Conservation (phyloP, 2,113 vertebrate genomes). For the cat (Felis catus) region F.catus_Fca126_mat1.0 CM031417.1:124078001-124078500, state of each 20-base stretch:
- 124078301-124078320: neutral
- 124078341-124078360: neutral
- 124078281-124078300: no score
- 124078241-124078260: neutral
- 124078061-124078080: slow-evolving; percentile 3
- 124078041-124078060: neutral
- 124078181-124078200: neutral
- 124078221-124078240: neutral
- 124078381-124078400: neutral
- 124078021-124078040: neutral
- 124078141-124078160: neutral
- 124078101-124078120: neutral
- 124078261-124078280: neutral
- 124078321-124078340: neutral
- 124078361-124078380: neutral
- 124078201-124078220: neutral
- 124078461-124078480: neutral
- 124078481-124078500: slow-evolving; percentile 47
- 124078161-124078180: neutral
- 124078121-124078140: neutral
- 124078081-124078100: neutral
- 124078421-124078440: neutral
- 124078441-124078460: neutral
- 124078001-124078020: neutral
- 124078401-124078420: neutral